phyloP scores from a whole-genome alignment of 2,797 vertebrate species.

The Rhinogobio ventralis region DNA sequence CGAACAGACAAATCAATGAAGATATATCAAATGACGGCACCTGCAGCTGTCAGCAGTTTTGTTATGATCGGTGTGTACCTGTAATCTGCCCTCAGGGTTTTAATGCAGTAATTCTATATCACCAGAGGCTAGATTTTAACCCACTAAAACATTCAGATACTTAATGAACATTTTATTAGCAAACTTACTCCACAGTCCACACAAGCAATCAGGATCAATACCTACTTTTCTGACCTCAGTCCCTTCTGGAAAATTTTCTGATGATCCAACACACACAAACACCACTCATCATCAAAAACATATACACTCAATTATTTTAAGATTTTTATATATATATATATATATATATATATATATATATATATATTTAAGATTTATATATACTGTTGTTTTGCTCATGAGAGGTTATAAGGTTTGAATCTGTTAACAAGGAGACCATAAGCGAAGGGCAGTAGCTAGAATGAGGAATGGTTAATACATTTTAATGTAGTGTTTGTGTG shows the following conservation, averaged over 20 bases:
- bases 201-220: background rate
- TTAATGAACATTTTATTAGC: conserved; percentile 17
- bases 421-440: background rate
- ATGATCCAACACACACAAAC: background rate
- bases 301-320: background rate
- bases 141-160: conserved; percentile 11
- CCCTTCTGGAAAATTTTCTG: background rate
- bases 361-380: no score
- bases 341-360: no score
- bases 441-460: background rate
- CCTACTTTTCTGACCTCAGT: background rate
- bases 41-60: conserved; percentile 25
- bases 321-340: background rate
- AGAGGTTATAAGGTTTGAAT: background rate
- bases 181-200: conserved; percentile 6
- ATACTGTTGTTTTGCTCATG: background rate
- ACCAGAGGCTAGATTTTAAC: conserved; percentile 26
- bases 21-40: background rate
- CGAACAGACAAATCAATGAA: background rate
- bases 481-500: background rate
- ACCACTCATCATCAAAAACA: background rate
- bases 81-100: conserved; percentile 18
- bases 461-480: background rate
- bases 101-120: conserved; percentile 19
- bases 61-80: conserved; percentile 14